Evolutionary conservation across 1,140 invertebrate species (phyloP).

Genomic region (Oreohelix idahoensis): DNA sequence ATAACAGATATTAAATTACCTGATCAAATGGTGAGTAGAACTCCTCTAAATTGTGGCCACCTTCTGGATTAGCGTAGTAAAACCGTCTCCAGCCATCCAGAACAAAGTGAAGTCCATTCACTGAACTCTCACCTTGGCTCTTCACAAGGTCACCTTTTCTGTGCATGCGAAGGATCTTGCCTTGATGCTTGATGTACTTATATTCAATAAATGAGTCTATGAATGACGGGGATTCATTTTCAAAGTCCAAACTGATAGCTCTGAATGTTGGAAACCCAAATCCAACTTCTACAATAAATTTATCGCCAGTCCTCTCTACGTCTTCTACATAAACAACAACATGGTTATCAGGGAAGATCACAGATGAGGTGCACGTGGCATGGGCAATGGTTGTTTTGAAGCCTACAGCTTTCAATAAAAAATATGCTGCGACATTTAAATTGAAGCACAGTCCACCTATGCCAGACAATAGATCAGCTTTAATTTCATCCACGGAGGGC

Average conservation of each 20-base stretch:
- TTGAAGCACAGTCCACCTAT: constrained; percentile 48
- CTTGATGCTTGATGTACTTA: constrained; percentile 49
- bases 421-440: constrained; percentile 44
- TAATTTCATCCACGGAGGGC: constrained; percentile 40
- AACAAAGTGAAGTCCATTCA: constrained; percentile 39
- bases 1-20: too few relatives aligned
- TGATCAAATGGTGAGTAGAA: constrained; percentile 44
- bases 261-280: constrained; percentile 48
- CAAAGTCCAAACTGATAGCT: constrained; percentile 44
- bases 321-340: constrained; percentile 40
- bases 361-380: constrained; percentile 41
- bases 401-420: constrained; percentile 42
- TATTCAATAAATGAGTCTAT: constrained; percentile 46
- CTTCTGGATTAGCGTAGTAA: constrained; percentile 29
- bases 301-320: constrained; percentile 44
- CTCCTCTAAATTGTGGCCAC: constrained; percentile 30
- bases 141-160: constrained; percentile 32
- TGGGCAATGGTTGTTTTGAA: constrained; percentile 33
- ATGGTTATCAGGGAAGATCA: constrained; percentile 47
- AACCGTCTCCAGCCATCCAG: constrained; percentile 45
- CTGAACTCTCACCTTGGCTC: neutral
- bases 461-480: constrained; percentile 31
- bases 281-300: constrained; percentile 43
- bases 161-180: constrained; percentile 47
- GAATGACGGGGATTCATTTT: constrained; percentile 44